Evolutionary conservation across 2,113 vertebrate genomes (phyloP).

Genomic region (Perca schrenkii): DNA sequence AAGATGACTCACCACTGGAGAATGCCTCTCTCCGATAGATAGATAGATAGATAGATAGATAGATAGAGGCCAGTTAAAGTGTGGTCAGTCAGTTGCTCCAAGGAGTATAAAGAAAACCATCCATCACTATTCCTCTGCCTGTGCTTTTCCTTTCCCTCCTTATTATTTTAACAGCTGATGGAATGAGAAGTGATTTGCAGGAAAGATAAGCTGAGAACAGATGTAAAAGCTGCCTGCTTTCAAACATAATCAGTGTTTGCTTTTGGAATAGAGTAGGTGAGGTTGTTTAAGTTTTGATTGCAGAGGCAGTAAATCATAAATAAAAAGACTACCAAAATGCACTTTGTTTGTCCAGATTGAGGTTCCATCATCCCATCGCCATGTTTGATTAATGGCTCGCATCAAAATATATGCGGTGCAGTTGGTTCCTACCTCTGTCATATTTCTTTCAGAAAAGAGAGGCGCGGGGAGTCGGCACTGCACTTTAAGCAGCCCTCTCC

Average conservation of each 20-base stretch:
- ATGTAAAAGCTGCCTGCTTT: slow-evolving; percentile 15
- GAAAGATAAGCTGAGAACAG: slow-evolving; percentile 26
- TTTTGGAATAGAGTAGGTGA: slow-evolving; percentile 15
- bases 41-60: slow-evolving; percentile 54
- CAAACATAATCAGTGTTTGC: slow-evolving; percentile 25
- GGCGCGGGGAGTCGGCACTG: slow-evolving; percentile 33
- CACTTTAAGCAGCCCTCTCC: slow-evolving; percentile 60
- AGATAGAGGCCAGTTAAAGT: slow-evolving; percentile 56
- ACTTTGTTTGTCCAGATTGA: slow-evolving; percentile 44
- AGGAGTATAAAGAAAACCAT: slow-evolving; percentile 51
- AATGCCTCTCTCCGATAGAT: slow-evolving; percentile 60
- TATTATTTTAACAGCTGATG: slow-evolving; percentile 30
- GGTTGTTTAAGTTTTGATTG: slow-evolving; percentile 12
- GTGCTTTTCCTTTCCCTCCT: not conserved
- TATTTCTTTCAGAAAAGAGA: slow-evolving; percentile 37
- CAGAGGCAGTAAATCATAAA: slow-evolving; percentile 25
- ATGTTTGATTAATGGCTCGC: slow-evolving; percentile 69
- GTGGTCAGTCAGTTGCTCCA: slow-evolving; percentile 43
- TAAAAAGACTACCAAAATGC: slow-evolving; percentile 27
- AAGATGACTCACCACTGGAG: slow-evolving; percentile 62
- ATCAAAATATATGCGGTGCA: slow-evolving; percentile 43
- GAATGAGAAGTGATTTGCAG: slow-evolving; percentile 21
- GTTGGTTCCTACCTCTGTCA: slow-evolving; percentile 29
- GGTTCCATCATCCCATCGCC: slow-evolving; percentile 2
- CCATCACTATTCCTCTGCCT: slow-evolving; percentile 24